Conservation (phyloP, 2,888 invertebrate species). For the Machimus rusticus region DNA sequence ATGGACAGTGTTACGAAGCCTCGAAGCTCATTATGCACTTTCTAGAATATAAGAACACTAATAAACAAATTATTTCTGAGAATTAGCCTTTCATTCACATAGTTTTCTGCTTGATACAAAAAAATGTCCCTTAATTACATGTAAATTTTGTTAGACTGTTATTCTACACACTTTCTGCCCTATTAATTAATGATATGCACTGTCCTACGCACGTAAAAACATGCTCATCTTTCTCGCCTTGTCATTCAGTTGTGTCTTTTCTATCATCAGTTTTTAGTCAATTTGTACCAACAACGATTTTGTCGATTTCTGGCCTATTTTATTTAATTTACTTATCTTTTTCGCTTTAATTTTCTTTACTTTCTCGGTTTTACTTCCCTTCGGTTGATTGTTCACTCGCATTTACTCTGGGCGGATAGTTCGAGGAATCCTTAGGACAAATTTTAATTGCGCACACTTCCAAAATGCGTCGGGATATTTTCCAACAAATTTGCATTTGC, state of each 20-base stretch:
- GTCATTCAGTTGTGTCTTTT: neutral
- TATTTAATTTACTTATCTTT: neutral
- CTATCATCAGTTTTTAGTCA: neutral
- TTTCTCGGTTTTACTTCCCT: neutral
- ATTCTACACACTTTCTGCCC: neutral
- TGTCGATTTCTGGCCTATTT: neutral
- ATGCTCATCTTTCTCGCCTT: neutral
- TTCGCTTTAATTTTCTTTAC: neutral
- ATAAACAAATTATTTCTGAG: neutral
- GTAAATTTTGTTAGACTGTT: neutral
- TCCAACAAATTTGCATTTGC: neutral
- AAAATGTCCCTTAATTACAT: neutral
- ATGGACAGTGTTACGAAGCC: neutral
- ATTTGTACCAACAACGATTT: slow-evolving; percentile 25
- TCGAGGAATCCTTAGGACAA: slow-evolving; percentile 1
- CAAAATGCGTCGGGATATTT: neutral
- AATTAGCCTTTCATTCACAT: neutral
- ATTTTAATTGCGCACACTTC: neutral
- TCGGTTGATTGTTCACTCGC: slow-evolving; percentile 28
- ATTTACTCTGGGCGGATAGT: slow-evolving; percentile 30
- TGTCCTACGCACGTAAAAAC: neutral
- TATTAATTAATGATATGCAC: slow-evolving; percentile 25
- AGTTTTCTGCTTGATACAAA: neutral
- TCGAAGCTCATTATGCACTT: neutral
- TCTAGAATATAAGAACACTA: neutral